These are phyloP conservation scores for Xestia sexstrigata DNA, from an alignment of 2,888 invertebrate species.

Conservation along the genomic window DNA sequence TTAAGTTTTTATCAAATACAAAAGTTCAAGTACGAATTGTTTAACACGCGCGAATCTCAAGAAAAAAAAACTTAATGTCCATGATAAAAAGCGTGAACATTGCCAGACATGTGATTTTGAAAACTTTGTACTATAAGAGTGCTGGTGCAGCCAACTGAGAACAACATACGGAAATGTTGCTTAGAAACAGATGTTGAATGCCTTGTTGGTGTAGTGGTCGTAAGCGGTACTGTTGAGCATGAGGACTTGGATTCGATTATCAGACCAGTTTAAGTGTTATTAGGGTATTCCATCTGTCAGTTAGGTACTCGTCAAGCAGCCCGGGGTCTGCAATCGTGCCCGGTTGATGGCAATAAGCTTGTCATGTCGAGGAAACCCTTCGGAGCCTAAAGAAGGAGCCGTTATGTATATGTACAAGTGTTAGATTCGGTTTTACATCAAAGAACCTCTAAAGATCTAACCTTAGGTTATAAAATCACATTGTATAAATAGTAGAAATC, in stretches of 20 bases:
- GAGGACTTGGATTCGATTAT: neutral
- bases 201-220: neutral
- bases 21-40: constrained; percentile 40
- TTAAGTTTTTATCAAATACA: constrained; percentile 29
- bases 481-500: neutral
- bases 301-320: neutral
- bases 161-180: neutral
- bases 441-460: neutral
- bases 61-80: neutral
- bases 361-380: no score
- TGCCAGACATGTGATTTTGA: neutral
- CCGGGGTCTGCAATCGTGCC: neutral
- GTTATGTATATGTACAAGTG: neutral
- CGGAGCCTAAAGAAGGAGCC: neutral
- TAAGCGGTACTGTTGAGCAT: neutral
- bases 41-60: neutral
- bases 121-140: neutral
- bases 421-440: neutral
- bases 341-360: neutral
- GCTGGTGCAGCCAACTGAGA: no score
- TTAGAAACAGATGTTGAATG: neutral
- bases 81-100: neutral
- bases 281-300: neutral
- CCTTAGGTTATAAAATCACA: neutral
- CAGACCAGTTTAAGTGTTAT: neutral